Evolutionary conservation across 2,888 invertebrate species (phyloP), one percentile per base, ranked within the genome.

Genomic region (Campoplex nolae): DNA sequence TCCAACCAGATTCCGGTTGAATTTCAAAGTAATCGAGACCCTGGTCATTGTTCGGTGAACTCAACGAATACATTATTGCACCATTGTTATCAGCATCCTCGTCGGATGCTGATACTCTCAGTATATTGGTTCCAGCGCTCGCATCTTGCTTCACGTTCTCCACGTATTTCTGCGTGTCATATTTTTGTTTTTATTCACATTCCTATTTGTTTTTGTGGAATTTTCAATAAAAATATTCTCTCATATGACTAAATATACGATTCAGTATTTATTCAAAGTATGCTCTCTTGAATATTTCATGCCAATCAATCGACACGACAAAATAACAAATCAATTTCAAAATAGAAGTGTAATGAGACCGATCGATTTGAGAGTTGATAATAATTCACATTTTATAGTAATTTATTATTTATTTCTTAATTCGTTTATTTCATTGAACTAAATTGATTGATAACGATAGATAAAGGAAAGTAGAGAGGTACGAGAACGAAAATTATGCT

Each of bases 81-180:
- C 99, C 99, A 94, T 99, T 99, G 94, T 98, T 98, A 93, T 99
- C 99, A 54, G 98, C 98, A 95, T 99, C 99, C 95, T 99, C 99
- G 94, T 99, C 99, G 67, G 98, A 99, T 87, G 99, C 99, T 28
- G 99, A 99, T 45, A 99, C 98, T 93, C 98, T 96, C 89, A 98
- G 95, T 91, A 99, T 98, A 94, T 98, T 98, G 38, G 98, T 98
- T 88, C 98, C 98, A 92, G 98, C 98, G 95, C 98, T 98, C 87
- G 98, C 98, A 94, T 99, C 98, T 95, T 99, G 98, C 95, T 98
- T 98, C 83, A 99, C 98, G 95, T 98, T 98, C 95, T 99, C 98
- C 92, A 98, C 97, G 95, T 99, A 99, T 98, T 98, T 98, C 98
- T 98, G 76, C 13, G 16, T 62, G 56, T 9, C 18, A 32, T 16